Base-by-base conservation (phyloP, 2,888 invertebrate genomes). In the Eilema sororculum region DNA sequence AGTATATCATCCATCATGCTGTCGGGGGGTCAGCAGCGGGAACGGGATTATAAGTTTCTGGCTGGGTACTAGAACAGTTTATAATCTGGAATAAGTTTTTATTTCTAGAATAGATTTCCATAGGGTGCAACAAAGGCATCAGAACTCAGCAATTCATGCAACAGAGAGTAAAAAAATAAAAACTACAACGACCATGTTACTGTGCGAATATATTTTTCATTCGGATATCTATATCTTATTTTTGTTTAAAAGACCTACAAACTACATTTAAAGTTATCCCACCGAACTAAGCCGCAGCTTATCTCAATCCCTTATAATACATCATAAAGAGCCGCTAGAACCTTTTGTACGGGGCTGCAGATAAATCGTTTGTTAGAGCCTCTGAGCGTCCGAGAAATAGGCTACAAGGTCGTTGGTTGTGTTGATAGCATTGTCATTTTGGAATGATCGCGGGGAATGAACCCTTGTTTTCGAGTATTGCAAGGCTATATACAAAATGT, bases 291-390 rank as follows among this genome's bases (percentile, higher is more conserved):
- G 41, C 52, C 63, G n/a, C 61, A 56, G 52, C 69, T 78, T 80
- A 78, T 80, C 78, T 10, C 24, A 9, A 24, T 22, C 67, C 28
- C 60, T 65, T 68, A 75, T 70, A 72, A 68, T 69, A 72, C 66
- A 69, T 72, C 69, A 70, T 72, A 79, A 74, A 80, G 71, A 68
- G 69, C 58, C 41, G 37, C 41, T 63, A 58, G 41, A 67, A 56
- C 62, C 64, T 52, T 64, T 68, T 64, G 46, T 64, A 64, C 52
- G 46, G 59, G 25, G 57, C 78, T 70, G 25, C 74, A 74, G 72
- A 74, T 72, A 69, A 65, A 68, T 56, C 70, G 79, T 81, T 78
- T 79, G 69, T 74, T 70, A 74, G 65, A 63, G 46, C 12, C 68
- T 69, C 64, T 58, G 65, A 67, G 63, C 70, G 69, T 68, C 64